Base-by-base conservation (phyloP, 2,888 invertebrate genomes). In the Agrenia bidenticulata region DNA sequence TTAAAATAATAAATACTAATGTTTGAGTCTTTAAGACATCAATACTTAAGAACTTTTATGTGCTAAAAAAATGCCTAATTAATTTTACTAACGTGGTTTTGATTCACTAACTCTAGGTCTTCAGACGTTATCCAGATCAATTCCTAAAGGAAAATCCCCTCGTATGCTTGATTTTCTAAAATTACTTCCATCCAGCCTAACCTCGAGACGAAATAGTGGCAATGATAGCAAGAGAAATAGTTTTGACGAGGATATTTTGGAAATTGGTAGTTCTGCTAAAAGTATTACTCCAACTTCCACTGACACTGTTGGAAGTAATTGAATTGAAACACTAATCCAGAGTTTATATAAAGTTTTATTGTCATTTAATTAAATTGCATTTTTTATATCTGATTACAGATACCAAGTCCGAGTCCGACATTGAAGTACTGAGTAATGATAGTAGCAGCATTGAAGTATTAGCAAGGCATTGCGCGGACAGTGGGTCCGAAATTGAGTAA, bases 391-490 rank as follows among this genome's bases (percentile, higher is more conserved):
- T n/a, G 24, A 13, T 65, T 65, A 23, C 39, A 74, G 73, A 76
- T 63, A 71, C 68, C 15, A 72, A 69, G 50, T 76, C 76, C 4
- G 76, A 74, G n/a, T 72, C 71, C 58, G 76, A 76, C 56, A 72
- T 76, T 41, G 76, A 76, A 54, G 73, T 73, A 1, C 39, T 76
- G 7, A 76, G 76, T 49, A 71, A 69, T 57, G 73, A 73, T 59
- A 74, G 74, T 59, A 74, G 76, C 60, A 74, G 74, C 53, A 76
- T 76, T 57, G 76, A 76, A 73, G 76, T 76, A 23, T 61, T 76
- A 15, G 66, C 50, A 7, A 73, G 72, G 41, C 67, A 73, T 57
- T 67, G 67, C 56, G 70, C 64, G 45, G 74, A 72, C 42, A 76
- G 76, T 42, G 73, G 67, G 27, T 71, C 73, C 4, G 70, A 69